Evolutionary conservation across 2,113 vertebrate species (phyloP).

Genomic region (Syrmaticus mikado): DNA sequence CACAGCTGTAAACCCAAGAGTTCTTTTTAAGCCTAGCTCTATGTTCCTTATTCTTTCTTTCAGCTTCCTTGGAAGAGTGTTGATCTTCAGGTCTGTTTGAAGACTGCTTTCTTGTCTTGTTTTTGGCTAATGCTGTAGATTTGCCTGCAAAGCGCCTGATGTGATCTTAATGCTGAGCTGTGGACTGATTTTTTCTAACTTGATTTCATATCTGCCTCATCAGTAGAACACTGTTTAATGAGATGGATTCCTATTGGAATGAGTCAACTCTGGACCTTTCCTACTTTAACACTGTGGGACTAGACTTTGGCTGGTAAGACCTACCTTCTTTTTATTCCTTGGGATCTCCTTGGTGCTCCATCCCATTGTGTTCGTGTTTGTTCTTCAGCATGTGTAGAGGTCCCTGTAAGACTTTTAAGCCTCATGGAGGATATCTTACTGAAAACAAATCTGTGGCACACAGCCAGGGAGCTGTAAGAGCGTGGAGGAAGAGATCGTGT

Average conservation of each 20-base stretch:
- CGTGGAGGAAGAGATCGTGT: not conserved
- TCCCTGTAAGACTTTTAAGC: not conserved
- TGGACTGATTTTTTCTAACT: not conserved
- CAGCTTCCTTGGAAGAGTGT: accelerated
- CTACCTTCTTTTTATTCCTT: not conserved
- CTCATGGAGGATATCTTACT: accelerated
- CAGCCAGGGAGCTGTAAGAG: accelerated
- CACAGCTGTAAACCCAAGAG: not conserved
- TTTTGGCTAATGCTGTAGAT: accelerated
- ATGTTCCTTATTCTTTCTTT: accelerated
- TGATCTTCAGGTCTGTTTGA: accelerated
- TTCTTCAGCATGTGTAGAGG: accelerated
- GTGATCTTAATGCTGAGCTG: not conserved
- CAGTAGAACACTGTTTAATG: not conserved
- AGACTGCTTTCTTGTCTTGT: not conserved
- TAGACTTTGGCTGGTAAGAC: not conserved
- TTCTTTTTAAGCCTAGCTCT: not conserved
- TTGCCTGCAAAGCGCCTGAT: accelerated
- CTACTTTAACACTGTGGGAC: not conserved
- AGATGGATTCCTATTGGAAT: not conserved
- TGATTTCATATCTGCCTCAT: accelerated
- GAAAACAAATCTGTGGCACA: accelerated
- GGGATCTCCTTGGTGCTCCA: not conserved
- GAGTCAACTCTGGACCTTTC: not conserved
- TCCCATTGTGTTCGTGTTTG: not conserved